Conservation (phyloP, 2,888 invertebrate genomes). For the Andrena bucephala region DNA sequence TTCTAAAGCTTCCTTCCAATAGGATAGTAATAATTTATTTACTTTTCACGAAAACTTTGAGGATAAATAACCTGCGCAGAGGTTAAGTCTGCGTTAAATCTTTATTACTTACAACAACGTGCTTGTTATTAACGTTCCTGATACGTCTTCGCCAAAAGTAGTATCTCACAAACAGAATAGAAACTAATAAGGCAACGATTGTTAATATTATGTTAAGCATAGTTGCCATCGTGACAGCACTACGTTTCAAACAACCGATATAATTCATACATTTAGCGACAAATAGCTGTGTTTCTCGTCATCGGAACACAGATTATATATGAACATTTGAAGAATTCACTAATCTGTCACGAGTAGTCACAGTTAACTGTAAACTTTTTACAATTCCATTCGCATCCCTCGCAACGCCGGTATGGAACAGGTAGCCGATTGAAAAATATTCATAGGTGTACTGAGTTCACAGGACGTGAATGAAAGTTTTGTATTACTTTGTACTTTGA, state of each 20-base stretch:
- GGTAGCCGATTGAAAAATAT: background rate
- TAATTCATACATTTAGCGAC: constrained; percentile 11
- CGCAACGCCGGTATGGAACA: background rate
- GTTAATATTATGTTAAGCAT: constrained; percentile 44
- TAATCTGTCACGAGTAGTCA: background rate
- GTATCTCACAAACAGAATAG: constrained; percentile 58
- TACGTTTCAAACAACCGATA: background rate
- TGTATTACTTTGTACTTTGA: too few species aligned
- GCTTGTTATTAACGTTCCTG: constrained; percentile 74
- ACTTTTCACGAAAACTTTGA: background rate
- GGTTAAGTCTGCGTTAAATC: constrained; percentile 39
- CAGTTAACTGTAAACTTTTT: background rate
- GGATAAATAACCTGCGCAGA: background rate
- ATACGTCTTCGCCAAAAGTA: constrained; percentile 61
- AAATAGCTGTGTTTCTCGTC: background rate
- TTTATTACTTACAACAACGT: constrained; percentile 76
- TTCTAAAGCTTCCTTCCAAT: background rate
- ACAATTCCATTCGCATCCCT: background rate
- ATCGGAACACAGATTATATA: background rate
- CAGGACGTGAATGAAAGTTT: too few species aligned
- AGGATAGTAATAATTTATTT: background rate
- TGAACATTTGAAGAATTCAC: background rate
- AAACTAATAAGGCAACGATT: constrained; percentile 50
- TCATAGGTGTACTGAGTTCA: background rate
- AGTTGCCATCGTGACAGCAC: constrained; percentile 21